These are phyloP conservation scores for Vespertilio murinus DNA, from an alignment of 2,797 vertebrate genomes.

Conservation along the genomic window DNA sequence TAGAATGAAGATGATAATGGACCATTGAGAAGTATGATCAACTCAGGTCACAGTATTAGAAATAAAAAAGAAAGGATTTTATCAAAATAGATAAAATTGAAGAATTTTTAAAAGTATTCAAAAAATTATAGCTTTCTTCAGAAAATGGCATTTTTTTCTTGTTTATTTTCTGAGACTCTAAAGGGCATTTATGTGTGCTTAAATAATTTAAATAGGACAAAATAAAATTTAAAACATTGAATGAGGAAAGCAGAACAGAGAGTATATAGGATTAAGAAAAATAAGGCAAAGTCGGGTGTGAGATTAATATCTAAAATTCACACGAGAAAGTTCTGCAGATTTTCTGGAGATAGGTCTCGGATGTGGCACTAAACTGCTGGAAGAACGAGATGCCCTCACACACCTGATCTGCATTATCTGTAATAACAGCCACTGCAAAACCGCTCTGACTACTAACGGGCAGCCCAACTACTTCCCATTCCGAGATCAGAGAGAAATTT, in stretches of 20 bases:
- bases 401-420: not conserved
- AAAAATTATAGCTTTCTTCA: slow-evolving; percentile 19
- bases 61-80: not conserved
- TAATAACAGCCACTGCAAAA: not conserved
- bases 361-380: not conserved
- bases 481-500: slow-evolving; percentile 38
- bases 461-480: not conserved
- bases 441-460: not conserved
- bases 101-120: not conserved
- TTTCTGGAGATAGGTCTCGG: not conserved
- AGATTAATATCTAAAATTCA: slow-evolving; percentile 17
- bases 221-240: not conserved
- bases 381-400: not conserved
- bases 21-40: not conserved
- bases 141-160: not conserved
- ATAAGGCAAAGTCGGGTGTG: not conserved
- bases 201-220: slow-evolving; percentile 13
- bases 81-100: slow-evolving; percentile 22
- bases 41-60: not conserved
- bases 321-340: not conserved
- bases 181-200: not conserved
- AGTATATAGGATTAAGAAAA: not conserved
- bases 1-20: not conserved
- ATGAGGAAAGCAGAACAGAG: not conserved
- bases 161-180: not conserved